A percentile compares a stretch with the other conserved stretches of the same genome.
Conservation (phyloP, 2,797 vertebrate genomes). For the Pempheris klunzingeri region DNA sequence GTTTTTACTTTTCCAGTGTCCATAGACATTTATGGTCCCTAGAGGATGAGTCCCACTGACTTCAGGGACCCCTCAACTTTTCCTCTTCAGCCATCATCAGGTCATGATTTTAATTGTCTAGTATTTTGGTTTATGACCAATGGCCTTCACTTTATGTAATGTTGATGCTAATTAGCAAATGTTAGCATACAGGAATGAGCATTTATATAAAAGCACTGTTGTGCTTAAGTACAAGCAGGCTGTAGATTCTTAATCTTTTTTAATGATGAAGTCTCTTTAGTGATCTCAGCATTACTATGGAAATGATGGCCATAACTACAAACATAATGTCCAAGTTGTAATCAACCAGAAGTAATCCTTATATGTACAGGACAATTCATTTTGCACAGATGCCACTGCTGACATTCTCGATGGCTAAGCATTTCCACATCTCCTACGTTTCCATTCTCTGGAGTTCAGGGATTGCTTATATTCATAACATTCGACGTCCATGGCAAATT, state of each 20-base stretch:
- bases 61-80: no score
- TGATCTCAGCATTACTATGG: not conserved
- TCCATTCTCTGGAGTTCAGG: not conserved
- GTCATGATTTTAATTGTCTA: no score
- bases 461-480: conserved; percentile 9
- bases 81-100: no score
- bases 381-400: not conserved
- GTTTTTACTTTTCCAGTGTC: no score
- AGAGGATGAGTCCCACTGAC: no score
- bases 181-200: no score
- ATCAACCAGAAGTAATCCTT: not conserved
- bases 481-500: no score
- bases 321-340: not conserved
- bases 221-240: not conserved
- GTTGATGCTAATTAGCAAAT: no score
- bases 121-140: no score
- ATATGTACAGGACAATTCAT: not conserved
- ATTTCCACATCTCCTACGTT: not conserved
- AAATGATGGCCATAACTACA: not conserved
- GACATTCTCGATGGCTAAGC: conserved; percentile 10
- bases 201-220: not conserved
- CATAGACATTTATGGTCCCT: no score
- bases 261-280: not conserved
- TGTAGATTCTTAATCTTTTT: no score
- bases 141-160: no score